A percentile compares a stretch with the other conserved stretches of the same genome.
phyloP scores from a whole-genome alignment of 2,113 vertebrate species.

The Crotalus tigris region DNA sequence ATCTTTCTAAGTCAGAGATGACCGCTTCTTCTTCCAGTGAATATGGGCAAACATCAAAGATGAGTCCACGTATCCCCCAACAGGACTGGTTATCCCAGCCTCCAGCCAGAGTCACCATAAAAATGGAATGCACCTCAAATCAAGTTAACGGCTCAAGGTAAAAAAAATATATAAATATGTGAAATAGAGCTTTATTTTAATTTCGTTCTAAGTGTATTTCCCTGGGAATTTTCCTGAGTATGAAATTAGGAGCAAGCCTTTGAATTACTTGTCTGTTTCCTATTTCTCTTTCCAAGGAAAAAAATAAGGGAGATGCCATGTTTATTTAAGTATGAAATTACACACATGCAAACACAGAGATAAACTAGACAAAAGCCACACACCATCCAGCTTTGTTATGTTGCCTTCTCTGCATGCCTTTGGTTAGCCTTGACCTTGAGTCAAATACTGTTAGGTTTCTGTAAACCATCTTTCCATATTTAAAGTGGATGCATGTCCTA shows the following conservation, averaged over 20 bases:
- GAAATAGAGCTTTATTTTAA: neutral
- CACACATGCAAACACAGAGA: neutral
- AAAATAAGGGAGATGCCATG: neutral
- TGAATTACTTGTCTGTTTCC: neutral
- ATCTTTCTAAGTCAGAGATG: slow-evolving; percentile 83
- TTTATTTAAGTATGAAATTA: neutral
- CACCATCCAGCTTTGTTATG: neutral
- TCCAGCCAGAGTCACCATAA: slow-evolving; percentile 81
- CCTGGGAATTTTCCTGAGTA: neutral
- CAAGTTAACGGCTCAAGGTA: slow-evolving; percentile 86
- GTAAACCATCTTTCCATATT: neutral
- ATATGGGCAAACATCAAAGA: slow-evolving; percentile 84
- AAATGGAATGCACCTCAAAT: slow-evolving; percentile 84
- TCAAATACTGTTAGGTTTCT: neutral
- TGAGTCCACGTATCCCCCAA: slow-evolving; percentile 82
- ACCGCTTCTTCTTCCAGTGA: slow-evolving; percentile 83
- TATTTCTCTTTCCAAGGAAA: neutral
- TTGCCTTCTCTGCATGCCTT: neutral
- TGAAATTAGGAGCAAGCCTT: neutral
- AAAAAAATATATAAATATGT: slow-evolving; percentile 13
- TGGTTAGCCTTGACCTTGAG: neutral
- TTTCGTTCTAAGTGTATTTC: neutral
- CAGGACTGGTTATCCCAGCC: slow-evolving; percentile 85
- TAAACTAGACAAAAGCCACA: neutral
- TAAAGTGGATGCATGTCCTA: neutral